These are phyloP conservation scores for Pristionchus exspectatus DNA, from an alignment of 2,888 invertebrate species.

Conservation along the genomic window DNA sequence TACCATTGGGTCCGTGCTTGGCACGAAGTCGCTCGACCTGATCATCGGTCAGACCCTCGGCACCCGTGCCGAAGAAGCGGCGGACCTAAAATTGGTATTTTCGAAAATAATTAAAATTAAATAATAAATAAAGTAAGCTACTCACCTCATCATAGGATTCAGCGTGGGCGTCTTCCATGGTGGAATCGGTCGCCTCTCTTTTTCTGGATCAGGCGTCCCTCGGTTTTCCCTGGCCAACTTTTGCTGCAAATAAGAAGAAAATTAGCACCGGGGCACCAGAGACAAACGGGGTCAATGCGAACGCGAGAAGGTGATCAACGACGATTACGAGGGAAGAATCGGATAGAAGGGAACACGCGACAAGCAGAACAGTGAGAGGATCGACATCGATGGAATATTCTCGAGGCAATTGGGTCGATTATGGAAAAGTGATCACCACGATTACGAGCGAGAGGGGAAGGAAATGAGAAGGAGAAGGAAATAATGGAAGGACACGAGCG, in stretches of 20 bases:
- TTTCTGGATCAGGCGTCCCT: constrained; percentile 25
- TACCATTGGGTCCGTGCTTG: constrained; percentile 99
- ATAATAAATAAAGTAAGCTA: constrained; percentile 9
- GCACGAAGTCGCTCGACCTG: constrained; percentile 96
- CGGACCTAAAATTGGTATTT: constrained; percentile 62
- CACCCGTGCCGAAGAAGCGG: constrained; percentile 74
- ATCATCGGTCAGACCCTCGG: constrained; percentile 88
- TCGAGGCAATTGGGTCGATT: constrained; percentile 25
- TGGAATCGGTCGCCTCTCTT: constrained; percentile 29
- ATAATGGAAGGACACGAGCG: not conserved
- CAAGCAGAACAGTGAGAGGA: not conserved
- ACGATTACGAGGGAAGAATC: not conserved
- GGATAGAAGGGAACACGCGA: not conserved
- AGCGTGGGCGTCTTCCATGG: constrained; percentile 78
- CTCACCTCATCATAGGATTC: constrained; percentile 75
- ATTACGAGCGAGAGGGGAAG: constrained; percentile 20
- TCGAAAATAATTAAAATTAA: not conserved
- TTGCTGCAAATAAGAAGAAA: not conserved
- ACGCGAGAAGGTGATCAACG: not conserved
- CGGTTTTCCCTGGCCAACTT: constrained; percentile 12
- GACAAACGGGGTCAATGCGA: not conserved
- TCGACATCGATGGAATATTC: constrained; percentile 37
- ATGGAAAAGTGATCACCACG: constrained; percentile 8
- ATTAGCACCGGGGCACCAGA: not conserved
- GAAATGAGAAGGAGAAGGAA: not conserved